Evolutionary conservation across 1,140 invertebrate genomes (phyloP), one percentile per base, ranked within the genome.

Genomic region (Coenobita brevimanus): DNA sequence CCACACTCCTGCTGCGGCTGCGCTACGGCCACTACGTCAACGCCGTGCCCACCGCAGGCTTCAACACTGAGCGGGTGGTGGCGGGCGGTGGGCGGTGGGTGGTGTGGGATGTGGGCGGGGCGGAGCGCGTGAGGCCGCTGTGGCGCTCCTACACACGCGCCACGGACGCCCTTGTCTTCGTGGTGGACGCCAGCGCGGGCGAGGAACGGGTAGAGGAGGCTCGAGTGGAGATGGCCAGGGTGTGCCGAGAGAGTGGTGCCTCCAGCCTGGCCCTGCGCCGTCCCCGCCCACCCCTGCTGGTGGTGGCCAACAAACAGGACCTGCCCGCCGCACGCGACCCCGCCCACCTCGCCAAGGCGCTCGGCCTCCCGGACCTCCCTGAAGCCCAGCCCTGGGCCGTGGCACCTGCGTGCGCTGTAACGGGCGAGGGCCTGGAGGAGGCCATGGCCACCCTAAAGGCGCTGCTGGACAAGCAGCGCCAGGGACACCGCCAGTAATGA

Each of bases 1-100:
- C 98, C 1, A 99, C 98, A 0, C 97, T 97, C 60, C 94, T 99
- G 27, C 99, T 99, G 93, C 94, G 98, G 91, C 95, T 99, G 36
- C 99, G 99, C 93, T 98, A 99, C 92, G 97, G 98, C 93, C 98
- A 99, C 93, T 99, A 99, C 93, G 95, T 99, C 79, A 98, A 98
- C 93, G 98, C 98, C 21, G 97, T 98, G 83, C 98, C 98, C 24
- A 99, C 98, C 0, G 98, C 99, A 89, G 98, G 98, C 79, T 99
- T 99, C 93, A 99, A 99, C 93, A 99, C 98, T 93, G 98, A 99
- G 93, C 98, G 98, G 94, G 96, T 99, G 82, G 95, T 94, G 91
- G 93, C 94, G 15, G 95, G 95, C 93, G 95, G 95, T 91, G 95
- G 97, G 75, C 96, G 96, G 91, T 98, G 98, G 93, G 94, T 98